These are phyloP conservation scores for Volucella inanis DNA, from an alignment of 2,888 invertebrate genomes.

Conservation along the genomic window DNA sequence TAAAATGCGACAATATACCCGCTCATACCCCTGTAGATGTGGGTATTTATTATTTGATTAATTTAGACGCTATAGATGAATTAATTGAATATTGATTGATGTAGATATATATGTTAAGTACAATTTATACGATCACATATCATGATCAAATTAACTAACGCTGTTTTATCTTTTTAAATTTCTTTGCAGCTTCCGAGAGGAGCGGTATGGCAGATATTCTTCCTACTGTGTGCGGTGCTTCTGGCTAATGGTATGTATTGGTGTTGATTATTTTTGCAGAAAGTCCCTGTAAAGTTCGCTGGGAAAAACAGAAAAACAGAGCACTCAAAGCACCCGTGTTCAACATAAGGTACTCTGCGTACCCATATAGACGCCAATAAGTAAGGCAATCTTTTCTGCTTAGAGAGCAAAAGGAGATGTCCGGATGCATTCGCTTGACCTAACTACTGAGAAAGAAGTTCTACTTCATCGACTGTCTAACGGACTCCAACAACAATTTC, in stretches of 20 bases:
- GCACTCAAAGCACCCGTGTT: no score
- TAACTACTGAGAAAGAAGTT: no score
- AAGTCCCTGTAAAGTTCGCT: not conserved
- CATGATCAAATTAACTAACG: not conserved
- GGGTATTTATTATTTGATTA: slow-evolving; percentile 3
- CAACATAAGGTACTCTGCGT: no score
- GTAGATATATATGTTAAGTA: not conserved
- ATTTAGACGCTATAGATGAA: not conserved
- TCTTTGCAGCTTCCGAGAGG: slow-evolving; percentile 81
- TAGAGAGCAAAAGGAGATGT: no score
- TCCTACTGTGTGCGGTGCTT: slow-evolving; percentile 79
- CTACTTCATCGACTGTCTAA: no score
- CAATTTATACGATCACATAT: not conserved
- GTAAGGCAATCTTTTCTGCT: no score
- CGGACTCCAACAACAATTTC: no score
- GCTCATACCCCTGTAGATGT: not conserved
- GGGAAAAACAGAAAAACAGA: no score
- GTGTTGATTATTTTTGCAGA: not conserved
- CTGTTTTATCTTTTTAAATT: slow-evolving; percentile 34
- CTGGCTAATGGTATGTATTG: slow-evolving; percentile 80
- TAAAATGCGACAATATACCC: not conserved
- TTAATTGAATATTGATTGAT: not conserved
- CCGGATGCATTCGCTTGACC: no score
- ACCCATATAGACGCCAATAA: no score
- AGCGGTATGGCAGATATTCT: slow-evolving; percentile 81